Base-by-base conservation (phyloP, 2,113 vertebrate genomes). In the Otocyon megalotis region DNA sequence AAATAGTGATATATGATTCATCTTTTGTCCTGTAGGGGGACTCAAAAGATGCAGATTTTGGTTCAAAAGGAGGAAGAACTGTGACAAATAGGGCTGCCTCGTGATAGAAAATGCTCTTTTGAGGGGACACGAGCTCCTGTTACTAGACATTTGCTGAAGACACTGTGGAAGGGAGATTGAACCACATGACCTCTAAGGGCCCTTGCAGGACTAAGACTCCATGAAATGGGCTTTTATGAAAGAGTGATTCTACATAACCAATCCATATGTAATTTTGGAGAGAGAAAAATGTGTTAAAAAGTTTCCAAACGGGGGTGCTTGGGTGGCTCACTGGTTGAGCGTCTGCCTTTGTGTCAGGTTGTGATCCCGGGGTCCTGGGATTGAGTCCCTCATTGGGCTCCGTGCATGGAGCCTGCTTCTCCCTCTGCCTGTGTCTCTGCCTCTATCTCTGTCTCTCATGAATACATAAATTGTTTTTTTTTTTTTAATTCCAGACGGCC, bases 61-160 rank as follows among this genome's bases (percentile, higher is more conserved):
- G 85, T 95, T 35, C 90, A 65, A 26, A 94, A 83, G 58, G 53
- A 65, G 86, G 90, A 92, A 85, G 72, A 67, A 48, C 79, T 74
- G 9, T 81, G 79, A 17, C 48, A 65, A 67, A 43, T 91, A 83
- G 74, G 86, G 67, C 16, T 48, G 62, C 79, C 60, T 88, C 77
- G 4, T 48, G 43, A 4, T 35, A 58, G 43, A 77, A 86, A n/a
- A 58, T 58, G 67, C 14, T 83, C 26, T 74, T 94, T 69, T 37
- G 76, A 62, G 88, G 62, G 37, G 43, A 12, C 14, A 0, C 16
- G 74, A 90, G 37, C 77, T 77, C 53, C 16, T 71, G 32, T 54
- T 24, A 9, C 58, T 65, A 8, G 32, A 82, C 2, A 0, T 93
- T 95, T 80, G 62, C 50, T 14, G 77, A 60, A 80, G 85, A n/a